These are phyloP conservation scores for Lamellibrachia satsuma DNA, from an alignment of 2,888 invertebrate genomes.

Conservation along the genomic window DNA sequence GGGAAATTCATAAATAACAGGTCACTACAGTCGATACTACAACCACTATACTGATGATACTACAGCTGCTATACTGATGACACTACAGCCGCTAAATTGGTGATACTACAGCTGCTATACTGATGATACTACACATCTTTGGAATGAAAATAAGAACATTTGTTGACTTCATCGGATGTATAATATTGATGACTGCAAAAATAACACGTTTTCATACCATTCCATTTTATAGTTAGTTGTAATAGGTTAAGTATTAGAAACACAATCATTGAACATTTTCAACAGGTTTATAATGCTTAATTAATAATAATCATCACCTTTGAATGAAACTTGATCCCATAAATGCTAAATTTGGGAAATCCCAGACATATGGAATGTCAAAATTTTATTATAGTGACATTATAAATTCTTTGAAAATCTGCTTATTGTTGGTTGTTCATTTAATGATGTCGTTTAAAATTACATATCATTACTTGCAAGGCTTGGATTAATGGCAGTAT, in stretches of 20 bases:
- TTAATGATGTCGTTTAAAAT: background rate
- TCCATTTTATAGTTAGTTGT: too few relatives aligned
- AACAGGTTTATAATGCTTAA: too few relatives aligned
- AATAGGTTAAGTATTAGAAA: too few relatives aligned
- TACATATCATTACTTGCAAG: background rate
- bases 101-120: background rate
- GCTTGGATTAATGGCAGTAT: background rate
- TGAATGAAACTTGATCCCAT: too few relatives aligned
- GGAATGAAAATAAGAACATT: too few relatives aligned
- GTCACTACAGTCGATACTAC: background rate
- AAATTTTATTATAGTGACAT: background rate
- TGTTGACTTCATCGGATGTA: too few relatives aligned
- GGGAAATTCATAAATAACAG: background rate
- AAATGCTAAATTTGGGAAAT: too few relatives aligned
- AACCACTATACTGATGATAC: background rate
- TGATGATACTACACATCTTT: background rate
- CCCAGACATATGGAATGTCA: too few relatives aligned
- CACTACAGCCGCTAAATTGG: background rate
- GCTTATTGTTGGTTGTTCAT: background rate
- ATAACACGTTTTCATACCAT: too few relatives aligned
- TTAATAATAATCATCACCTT: too few relatives aligned
- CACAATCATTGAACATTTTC: too few relatives aligned
- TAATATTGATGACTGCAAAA: too few relatives aligned
- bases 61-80: background rate
- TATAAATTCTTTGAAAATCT: background rate